Base-by-base conservation (phyloP, 2,888 invertebrate genomes). In the Eurois occulta region DNA sequence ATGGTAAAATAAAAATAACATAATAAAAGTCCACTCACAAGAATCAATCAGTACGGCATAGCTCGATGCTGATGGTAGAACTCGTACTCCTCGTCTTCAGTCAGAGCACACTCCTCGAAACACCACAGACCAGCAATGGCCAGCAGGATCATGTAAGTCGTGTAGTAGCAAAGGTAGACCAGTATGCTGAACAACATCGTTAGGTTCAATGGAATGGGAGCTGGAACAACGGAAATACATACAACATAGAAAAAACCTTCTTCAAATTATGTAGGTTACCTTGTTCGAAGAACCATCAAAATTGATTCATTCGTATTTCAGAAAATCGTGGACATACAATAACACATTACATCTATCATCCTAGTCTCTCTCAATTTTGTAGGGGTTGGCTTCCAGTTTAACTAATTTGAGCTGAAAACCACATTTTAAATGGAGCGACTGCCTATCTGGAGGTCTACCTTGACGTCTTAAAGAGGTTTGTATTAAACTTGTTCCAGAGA, bases 81-180 rank as follows among this genome's bases (percentile, higher is more conserved):
- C 75, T 94, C 93, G 86, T 95, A 95, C 84, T 96, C 96, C 78
- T 96, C 96, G 73, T 97, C 96, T 67, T 96, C 96, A 3, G 96
- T 95, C 4, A 95, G 92, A 3, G 93, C 92, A 82, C 97, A 97
- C 88, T 97, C 97, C 80, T 97, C 97, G 85, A 96, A 97, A 90
- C 97, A 97, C 97, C 97, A 97, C 72, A 97, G 95, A 0, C 97
- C 97, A 43, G 95, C 97, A 66, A 97, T 92, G 21, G 96, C 95
- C 72, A 97, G 92, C 32, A 96, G 92, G 10, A 96, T 89, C 28
- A 94, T 96, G 86, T 97, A 97, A 32, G 94, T 88, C 72, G 92
- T 87, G 91, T 92, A 97, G 92, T 97, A 97, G 65, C 93, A 79
- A 76, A 94, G 41, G 87, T 96, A 97, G 24, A 95, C 90, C 13